These are phyloP conservation scores for Pseudomyrmex pallidus DNA, from an alignment of 1,140 invertebrate genomes.

Conservation along the genomic window DNA sequence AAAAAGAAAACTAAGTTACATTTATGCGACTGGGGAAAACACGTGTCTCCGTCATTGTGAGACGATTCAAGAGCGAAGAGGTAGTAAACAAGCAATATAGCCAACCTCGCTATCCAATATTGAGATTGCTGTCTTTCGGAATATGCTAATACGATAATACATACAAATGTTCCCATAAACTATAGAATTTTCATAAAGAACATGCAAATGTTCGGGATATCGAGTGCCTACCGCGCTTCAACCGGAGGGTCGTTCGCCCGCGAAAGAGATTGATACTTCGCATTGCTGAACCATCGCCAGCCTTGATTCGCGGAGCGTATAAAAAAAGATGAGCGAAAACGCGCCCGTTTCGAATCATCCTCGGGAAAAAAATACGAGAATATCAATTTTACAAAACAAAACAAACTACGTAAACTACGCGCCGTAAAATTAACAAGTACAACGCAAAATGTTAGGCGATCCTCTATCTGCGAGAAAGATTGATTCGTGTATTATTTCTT, in stretches of 20 bases:
- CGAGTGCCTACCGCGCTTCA: slow-evolving; percentile 74
- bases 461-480: background rate
- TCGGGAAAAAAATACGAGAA: background rate
- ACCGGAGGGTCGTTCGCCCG: slow-evolving; percentile 48
- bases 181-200: slow-evolving; percentile 86
- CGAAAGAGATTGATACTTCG: slow-evolving; percentile 72
- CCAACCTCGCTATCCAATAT: slow-evolving; percentile 83
- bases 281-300: slow-evolving; percentile 47
- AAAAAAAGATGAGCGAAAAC: background rate
- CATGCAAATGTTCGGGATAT: slow-evolving; percentile 85
- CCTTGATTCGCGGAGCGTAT: slow-evolving; percentile 56
- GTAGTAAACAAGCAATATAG: slow-evolving; percentile 84
- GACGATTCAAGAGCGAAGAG: slow-evolving; percentile 69
- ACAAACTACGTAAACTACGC: background rate
- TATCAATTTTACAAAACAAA: slow-evolving; percentile 1
- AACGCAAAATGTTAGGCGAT: background rate
- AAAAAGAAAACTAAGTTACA: slow-evolving; percentile 71
- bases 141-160: slow-evolving; percentile 86
- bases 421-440: background rate
- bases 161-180: slow-evolving; percentile 85
- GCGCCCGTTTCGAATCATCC: background rate
- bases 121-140: slow-evolving; percentile 85
- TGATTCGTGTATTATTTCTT: background rate
- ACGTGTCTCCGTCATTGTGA: slow-evolving; percentile 77
- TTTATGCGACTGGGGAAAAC: slow-evolving; percentile 69